phyloP scores from a whole-genome alignment of 2,888 invertebrate genomes.

The Andrena haemorrhoa region DNA sequence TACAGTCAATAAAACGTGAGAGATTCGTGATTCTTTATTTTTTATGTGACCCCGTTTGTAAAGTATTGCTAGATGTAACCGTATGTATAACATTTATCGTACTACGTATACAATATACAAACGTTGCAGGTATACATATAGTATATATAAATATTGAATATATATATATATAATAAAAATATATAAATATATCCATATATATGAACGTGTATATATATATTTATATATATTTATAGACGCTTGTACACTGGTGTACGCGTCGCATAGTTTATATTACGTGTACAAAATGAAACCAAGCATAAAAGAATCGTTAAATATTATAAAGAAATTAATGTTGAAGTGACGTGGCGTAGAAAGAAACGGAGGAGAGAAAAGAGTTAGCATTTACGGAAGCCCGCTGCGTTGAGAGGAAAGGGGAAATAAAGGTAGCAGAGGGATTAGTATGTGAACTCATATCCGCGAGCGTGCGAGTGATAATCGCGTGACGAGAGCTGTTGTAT shows the following conservation, averaged over 20 bases:
- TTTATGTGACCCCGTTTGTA: constrained; percentile 72
- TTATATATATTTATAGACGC: constrained; percentile 60
- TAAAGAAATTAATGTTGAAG: neutral
- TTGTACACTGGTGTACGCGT: constrained; percentile 59
- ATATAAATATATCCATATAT: constrained; percentile 31
- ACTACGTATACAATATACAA: constrained; percentile 25
- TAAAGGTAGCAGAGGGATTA: constrained; percentile 6
- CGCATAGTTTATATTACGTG: constrained; percentile 58
- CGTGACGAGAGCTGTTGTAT: constrained; percentile 9
- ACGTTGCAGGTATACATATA: constrained; percentile 32
- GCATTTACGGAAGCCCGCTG: constrained; percentile 35
- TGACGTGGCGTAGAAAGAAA: neutral
- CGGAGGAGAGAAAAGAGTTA: constrained; percentile 1
- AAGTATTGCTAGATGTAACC: constrained; percentile 68
- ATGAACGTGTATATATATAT: constrained; percentile 29
- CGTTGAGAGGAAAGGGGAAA: constrained; percentile 21
- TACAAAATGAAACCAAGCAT: constrained; percentile 43
- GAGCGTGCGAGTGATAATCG: constrained; percentile 18
- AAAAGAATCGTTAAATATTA: neutral
- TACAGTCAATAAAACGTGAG: constrained; percentile 68
- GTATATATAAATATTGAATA: constrained; percentile 40
- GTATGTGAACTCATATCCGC: constrained; percentile 43
- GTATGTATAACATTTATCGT: constrained; percentile 50
- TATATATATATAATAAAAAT: constrained; percentile 47
- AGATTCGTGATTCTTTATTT: constrained; percentile 68